Base-by-base conservation (phyloP, 2,888 invertebrate species). In the Calameuta idolon region DNA sequence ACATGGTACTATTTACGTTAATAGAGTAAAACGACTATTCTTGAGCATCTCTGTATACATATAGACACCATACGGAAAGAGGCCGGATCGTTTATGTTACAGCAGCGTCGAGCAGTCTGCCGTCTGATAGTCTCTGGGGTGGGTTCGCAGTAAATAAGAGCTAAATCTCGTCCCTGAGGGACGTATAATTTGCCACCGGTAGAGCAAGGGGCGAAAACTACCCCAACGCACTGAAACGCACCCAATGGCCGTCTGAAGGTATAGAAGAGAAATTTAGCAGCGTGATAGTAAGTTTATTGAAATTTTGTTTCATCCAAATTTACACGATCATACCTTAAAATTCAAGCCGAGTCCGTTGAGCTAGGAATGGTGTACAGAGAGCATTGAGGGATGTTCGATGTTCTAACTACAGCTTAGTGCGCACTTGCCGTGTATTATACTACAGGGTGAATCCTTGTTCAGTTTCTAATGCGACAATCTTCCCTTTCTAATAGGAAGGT, bases 101-200 rank as follows among this genome's bases (percentile, higher is more conserved):
- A 79, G 74, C 79, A 55, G 55, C 55, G 23, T 23, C 80, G 76
- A 80, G 79, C 81, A 79, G 81, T 74, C 80, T 80, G 81, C 69
- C 75, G 75, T 80, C 69, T 77, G 82, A 83, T 85, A 84, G 82
- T 73, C 80, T 80, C 80, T 69, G 73, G 80, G 80, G 69, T 34
- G 69, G 77, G 81, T 81, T 78, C 74, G 33, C 81, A 79, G 82
- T 87, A 86, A 86, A 85, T 86, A 86, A 79, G 78, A 80, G 78
- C 82, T 81, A 84, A 84, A 86, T 84, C 80, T 79, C 78, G 80
- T 85, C 84, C 83, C 81, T 82, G 23, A 55, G 55, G 55, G 55
- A 55, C 55, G 9, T 9, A 2, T 55, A 55, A 55, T 23, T 23
- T 23, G 23, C 23, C 55, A 55, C 23, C 55, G 23, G 55, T 55